Evolutionary conservation across 2,888 invertebrate species (phyloP), one percentile per base, ranked within the genome.

Genomic region (Hypomecis atomaria): DNA sequence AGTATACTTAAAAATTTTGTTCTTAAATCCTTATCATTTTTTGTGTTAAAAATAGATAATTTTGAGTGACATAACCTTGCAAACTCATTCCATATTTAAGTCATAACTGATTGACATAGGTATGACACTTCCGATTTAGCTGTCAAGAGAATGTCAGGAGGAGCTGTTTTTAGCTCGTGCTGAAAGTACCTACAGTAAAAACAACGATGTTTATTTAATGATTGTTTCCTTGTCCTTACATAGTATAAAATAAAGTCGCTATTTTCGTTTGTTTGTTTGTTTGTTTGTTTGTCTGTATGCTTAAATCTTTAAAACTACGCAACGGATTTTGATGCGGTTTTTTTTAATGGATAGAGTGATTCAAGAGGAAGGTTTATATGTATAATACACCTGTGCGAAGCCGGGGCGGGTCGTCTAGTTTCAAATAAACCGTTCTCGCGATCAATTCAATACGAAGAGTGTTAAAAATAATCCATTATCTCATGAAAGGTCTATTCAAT

Each of bases 401-500:
- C n/a, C n/a, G n/a, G n/a, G n/a, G n/a, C n/a, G n/a, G n/a, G n/a
- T n/a, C n/a, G n/a, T n/a, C n/a, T n/a, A n/a, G n/a, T n/a, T 36
- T 5, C 5, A 40, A 53, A 48, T 55, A 50, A 50, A 50, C 55
- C 34, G 34, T 3, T 37, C 8, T 38, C 43, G 9, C 23, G 33
- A 33, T 43, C 48, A 43, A 62, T 58, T 59, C 13, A 58, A 54
- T 52, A 54, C 37, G 48, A 63, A 58, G 53, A 58, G 54, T 58
- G 58, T 58, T 6, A 44, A 61, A 61, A 54, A 61, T 42, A 59
- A 62, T 59, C 55, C 55, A 62, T 66, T 49, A 62, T 52, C 38
- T 42, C 11, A 11, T 56, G 62, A 57, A 66, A 66, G 59, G 52
- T 53, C 45, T 73, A 77, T 79, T 80, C 76, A 76, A 71, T 68